These are phyloP conservation scores for Ctenicera cuprea DNA, from an alignment of 2,888 invertebrate genomes.

Conservation along the genomic window DNA sequence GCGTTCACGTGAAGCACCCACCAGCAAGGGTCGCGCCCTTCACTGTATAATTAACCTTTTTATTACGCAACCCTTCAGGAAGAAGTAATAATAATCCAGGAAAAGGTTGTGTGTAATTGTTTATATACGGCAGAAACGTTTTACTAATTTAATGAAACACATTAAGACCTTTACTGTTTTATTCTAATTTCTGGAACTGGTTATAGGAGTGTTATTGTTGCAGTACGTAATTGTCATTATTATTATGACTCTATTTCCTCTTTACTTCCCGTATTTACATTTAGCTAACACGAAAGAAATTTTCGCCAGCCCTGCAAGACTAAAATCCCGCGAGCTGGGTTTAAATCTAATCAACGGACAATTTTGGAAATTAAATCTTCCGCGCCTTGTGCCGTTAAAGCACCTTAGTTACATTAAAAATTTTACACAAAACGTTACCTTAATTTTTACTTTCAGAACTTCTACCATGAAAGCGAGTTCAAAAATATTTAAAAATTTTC, in stretches of 20 bases:
- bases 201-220: conserved; percentile 63
- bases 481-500: too few relatives aligned
- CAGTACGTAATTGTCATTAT: conserved; percentile 63
- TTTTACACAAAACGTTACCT: neutral
- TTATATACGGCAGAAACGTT: conserved; percentile 64
- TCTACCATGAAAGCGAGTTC: too few relatives aligned
- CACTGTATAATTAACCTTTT: conserved; percentile 69
- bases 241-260: conserved; percentile 46
- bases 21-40: conserved; percentile 63
- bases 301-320: conserved; percentile 7
- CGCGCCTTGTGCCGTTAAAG: neutral
- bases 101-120: conserved; percentile 65
- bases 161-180: conserved; percentile 65
- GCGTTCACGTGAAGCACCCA: conserved; percentile 55
- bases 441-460: neutral
- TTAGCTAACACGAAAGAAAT: conserved; percentile 29
- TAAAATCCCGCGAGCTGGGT: conserved; percentile 28
- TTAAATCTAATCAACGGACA: conserved; percentile 22
- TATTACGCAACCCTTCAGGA: conserved; percentile 69
- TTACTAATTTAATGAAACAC: conserved; percentile 68
- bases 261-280: conserved; percentile 34
- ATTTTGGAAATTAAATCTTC: conserved; percentile 27
- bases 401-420: neutral
- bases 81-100: conserved; percentile 67
- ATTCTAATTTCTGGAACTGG: conserved; percentile 65